Conservation (phyloP, 1,140 invertebrate genomes). For the Heliconius melpomene region DNA sequence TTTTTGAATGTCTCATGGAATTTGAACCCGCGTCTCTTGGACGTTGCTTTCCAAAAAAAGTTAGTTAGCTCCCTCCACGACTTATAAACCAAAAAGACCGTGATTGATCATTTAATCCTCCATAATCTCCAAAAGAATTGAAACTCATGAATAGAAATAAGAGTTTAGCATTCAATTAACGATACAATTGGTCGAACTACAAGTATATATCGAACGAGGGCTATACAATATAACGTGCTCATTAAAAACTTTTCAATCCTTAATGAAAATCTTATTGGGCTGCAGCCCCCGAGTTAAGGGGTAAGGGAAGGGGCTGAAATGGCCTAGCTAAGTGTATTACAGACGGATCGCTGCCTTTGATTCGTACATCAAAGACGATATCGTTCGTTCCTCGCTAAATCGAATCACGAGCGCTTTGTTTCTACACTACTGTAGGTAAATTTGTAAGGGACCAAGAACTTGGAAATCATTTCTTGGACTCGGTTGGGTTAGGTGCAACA, state of each 20-base stretch:
- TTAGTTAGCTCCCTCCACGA: neutral
- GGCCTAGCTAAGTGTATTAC: constrained; percentile 77
- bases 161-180: constrained; percentile 34
- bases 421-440: constrained; percentile 58
- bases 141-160: constrained; percentile 32
- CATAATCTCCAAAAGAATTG: constrained; percentile 17
- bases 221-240: constrained; percentile 55
- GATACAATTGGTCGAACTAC: constrained; percentile 34
- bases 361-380: constrained; percentile 79
- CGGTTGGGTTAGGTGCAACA: constrained; percentile 14
- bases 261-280: constrained; percentile 79
- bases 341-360: constrained; percentile 77
- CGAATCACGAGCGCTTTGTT: constrained; percentile 75
- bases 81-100: neutral
- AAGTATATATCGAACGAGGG: constrained; percentile 25
- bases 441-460: constrained; percentile 39
- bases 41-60: neutral
- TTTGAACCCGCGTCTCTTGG: no score
- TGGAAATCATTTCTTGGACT: constrained; percentile 21
- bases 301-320: constrained; percentile 54
- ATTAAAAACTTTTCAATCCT: constrained; percentile 76
- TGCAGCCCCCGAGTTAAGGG: constrained; percentile 50
- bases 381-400: constrained; percentile 70
- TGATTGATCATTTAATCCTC: neutral
- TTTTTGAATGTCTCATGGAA: no score